Conservation (phyloP, 2,888 invertebrate species). For the Gnatocerus cornutus region DNA sequence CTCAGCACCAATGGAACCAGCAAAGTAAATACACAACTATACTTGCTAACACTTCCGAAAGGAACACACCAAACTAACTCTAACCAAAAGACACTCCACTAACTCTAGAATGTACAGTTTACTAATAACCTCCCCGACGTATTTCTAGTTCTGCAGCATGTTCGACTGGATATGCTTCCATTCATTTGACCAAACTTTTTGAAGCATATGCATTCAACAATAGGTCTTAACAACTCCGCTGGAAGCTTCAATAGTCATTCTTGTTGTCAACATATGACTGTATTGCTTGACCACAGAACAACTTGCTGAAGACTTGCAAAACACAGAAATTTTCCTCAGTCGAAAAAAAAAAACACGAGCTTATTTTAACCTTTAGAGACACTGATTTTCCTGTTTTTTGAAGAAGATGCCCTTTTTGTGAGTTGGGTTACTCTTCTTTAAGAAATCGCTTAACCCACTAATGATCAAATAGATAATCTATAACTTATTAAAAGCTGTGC, state of each 20-base stretch:
- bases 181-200: not conserved
- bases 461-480: no score
- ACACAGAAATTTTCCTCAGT: not conserved
- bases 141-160: conserved; percentile 25
- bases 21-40: conserved; percentile 69
- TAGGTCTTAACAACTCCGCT: conserved; percentile 9
- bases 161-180: conserved; percentile 42
- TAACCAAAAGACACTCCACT: conserved; percentile 16
- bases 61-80: conserved; percentile 36
- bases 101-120: conserved; percentile 14
- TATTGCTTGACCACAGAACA: not conserved
- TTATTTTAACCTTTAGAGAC: no score
- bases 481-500: no score
- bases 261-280: conserved; percentile 4
- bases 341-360: not conserved
- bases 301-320: not conserved
- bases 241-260: conserved; percentile 18
- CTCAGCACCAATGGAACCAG: conserved; percentile 69
- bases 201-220: conserved; percentile 41
- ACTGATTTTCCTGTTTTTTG: no score
- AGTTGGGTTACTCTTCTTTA: no score
- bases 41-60: conserved; percentile 32
- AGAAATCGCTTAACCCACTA: no score
- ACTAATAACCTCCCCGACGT: not conserved
- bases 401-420: no score